Evolutionary conservation across 2,888 invertebrate species (phyloP), one percentile per base, ranked within the genome.

Genomic region (Seladonia tumulorum): DNA sequence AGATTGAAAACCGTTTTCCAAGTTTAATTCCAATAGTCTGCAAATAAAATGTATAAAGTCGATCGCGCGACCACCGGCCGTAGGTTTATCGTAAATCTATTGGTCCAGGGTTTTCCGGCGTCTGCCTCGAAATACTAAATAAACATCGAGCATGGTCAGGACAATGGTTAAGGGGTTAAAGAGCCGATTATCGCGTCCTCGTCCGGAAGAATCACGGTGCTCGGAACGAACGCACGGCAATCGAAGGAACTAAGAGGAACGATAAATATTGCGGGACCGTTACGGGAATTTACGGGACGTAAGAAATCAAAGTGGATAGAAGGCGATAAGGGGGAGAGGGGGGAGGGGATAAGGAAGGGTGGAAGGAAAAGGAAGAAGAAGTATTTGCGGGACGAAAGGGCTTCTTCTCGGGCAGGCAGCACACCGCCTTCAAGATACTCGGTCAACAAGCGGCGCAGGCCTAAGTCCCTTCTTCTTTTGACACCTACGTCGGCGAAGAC

Each of bases 391-490:
- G 86, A 88, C 90, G 82, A 91, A 92, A 89, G 90, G 89, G 90
- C 91, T 92, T 92, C 92, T 92, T 92, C 91, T 25, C 60, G 14
- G 16, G 29, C 18, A 2, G 90, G 89, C 89, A 90, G 92, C 92
- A 92, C 91, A 91, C 90, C 90, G 90, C 90, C 91, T 93, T 92
- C 90, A 92, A 91, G 93, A 89, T 89, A 88, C 88, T 89, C 89
- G 91, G 90, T 90, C 90, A 90, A 90, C 89, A 89, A 88, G 87
- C 87, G 77, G 66, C 82, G 76, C 72, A 82, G 86, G 57, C 84
- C 88, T 83, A 86, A 86, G 75, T 75, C 82, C 82, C 79, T 76
- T 83, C 88, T 81, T 76, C 88, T 82, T 88, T 79, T 77, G 83
- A 86, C 89, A 79, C 81, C 81, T 74, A 70, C 57, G 83, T 72